Percentiles rank a stretch among this genome's conserved stretches.
phyloP scores from a whole-genome alignment of 2,113 vertebrate species.

The Crocuta crocuta region DNA sequence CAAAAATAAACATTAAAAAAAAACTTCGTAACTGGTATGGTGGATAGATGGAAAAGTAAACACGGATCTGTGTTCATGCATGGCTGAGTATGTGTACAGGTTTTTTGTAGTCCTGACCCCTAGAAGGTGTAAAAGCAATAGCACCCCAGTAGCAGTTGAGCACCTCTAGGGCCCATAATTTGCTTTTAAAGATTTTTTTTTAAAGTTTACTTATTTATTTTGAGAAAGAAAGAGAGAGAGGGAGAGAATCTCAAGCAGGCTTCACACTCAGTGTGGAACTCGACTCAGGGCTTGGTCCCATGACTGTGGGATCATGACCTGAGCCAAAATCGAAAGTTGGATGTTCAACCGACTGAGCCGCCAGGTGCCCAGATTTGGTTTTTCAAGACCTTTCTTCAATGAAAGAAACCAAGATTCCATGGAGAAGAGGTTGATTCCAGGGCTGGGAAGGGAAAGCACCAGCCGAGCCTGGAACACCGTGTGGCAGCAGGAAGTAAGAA shows the following conservation, averaged over 20 bases:
- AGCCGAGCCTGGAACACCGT: neutral
- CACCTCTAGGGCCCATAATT: neutral
- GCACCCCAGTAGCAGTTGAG: neutral
- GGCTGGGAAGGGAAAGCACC: neutral
- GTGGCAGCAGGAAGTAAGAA: neutral
- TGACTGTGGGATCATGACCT: too few species aligned
- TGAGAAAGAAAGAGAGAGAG: too few species aligned
- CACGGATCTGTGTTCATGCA: neutral
- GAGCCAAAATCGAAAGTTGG: too few species aligned
- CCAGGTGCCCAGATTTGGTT: neutral
- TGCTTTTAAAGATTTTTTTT: neutral
- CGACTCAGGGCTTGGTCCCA: too few species aligned
- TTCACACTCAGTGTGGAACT: too few species aligned
- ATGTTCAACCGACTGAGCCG: too few species aligned
- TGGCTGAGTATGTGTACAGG: too few species aligned
- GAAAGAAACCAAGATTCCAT: neutral
- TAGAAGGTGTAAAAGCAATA: neutral
- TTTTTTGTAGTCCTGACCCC: neutral
- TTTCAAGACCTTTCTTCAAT: neutral
- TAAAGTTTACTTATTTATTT: too few species aligned
- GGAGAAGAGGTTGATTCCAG: neutral
- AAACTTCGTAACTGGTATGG: neutral
- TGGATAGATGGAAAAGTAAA: neutral
- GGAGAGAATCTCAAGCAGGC: too few species aligned
- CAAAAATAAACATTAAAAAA: too few species aligned